Evolutionary conservation across 1,140 invertebrate species (phyloP), one percentile per base, ranked within the genome.

Genomic region (Drepana arcuata): DNA sequence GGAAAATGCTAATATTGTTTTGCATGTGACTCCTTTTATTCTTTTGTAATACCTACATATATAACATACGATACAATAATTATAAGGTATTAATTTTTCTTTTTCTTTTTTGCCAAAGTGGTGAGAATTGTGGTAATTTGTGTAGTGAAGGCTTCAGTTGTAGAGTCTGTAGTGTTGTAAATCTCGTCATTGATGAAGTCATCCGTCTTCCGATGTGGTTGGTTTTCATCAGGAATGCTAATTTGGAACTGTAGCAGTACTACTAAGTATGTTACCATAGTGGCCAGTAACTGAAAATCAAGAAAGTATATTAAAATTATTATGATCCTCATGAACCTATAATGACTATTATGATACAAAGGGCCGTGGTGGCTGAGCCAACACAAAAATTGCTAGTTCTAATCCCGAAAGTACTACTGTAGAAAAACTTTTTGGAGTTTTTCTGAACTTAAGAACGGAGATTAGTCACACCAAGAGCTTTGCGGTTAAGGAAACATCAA

Each of bases 201-300:
- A 5, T 48, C 44, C 27, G 51, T 50, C 2, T 33, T 11, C 2
- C 13, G 29, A 29, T 58, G 37, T 39, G 21, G 29, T 23, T 65
- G 59, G 7, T 36, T 54, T 1, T 84, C 84, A 41, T 86, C 87
- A 4, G 89, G 89, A 45, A 90, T 88, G 49, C 88, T 90, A 24
- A 90, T 90, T 78, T 90, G 89, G 67, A 90, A 90, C 60, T 90
- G 89, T 15, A 90, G 67, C 24, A 90, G 50, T 2, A 90, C 89
- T 3, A 90, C 88, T 24, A 90, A 59, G 64, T 90, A 90, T 0
- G 89, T 90, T 7, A 90, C 89, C 89, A 90, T 90, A 16, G 89
- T 90, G 5, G 88, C 88, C 26, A 90, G 55, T 16, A 90, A 68
- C 82, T 89, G 67, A 35, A 49, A 59, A 43, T 33, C 33, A 50